Conservation (phyloP, 2,113 vertebrate genomes). For the Esox niger region DNA sequence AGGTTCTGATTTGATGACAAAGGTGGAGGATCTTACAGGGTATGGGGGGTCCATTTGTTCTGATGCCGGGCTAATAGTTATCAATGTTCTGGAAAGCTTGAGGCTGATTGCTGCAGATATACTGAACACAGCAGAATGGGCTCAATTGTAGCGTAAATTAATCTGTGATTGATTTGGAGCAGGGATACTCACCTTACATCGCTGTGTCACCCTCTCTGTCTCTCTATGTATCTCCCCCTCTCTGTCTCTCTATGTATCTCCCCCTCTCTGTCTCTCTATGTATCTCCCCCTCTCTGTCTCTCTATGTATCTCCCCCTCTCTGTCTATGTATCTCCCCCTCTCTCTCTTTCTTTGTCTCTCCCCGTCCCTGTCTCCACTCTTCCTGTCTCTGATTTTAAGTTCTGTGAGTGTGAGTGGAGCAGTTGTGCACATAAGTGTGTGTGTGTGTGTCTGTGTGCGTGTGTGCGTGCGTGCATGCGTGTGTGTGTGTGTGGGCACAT, state of each 20-base stretch:
- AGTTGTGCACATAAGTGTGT: background rate
- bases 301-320: too few species aligned
- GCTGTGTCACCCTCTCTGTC: background rate
- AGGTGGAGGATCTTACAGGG: background rate
- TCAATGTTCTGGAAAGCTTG: constrained; percentile 14
- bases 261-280: too few species aligned
- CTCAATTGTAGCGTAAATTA: constrained; percentile 5
- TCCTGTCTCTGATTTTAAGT: too few species aligned
- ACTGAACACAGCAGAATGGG: constrained; percentile 23
- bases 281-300: too few species aligned
- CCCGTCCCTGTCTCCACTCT: constrained; percentile 30
- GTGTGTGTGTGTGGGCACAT: background rate
- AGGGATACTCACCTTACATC: background rate
- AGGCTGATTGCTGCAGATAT: constrained; percentile 12
- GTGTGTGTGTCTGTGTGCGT: background rate
- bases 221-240: constrained; percentile 10
- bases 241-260: too few species aligned
- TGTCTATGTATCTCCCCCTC: too few species aligned
- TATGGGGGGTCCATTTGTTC: constrained; percentile 1
- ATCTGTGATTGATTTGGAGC: constrained; percentile 23
- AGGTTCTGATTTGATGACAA: constrained; percentile 9
- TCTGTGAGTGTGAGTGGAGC: constrained; percentile 22
- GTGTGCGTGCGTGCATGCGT: background rate
- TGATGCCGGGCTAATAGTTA: constrained; percentile 4
- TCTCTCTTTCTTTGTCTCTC: constrained; percentile 24